A percentile compares a stretch with the other conserved stretches of the same genome.
Evolutionary conservation across 2,113 vertebrate species (phyloP).

Genomic region (Eretmochelys imbricata): DNA sequence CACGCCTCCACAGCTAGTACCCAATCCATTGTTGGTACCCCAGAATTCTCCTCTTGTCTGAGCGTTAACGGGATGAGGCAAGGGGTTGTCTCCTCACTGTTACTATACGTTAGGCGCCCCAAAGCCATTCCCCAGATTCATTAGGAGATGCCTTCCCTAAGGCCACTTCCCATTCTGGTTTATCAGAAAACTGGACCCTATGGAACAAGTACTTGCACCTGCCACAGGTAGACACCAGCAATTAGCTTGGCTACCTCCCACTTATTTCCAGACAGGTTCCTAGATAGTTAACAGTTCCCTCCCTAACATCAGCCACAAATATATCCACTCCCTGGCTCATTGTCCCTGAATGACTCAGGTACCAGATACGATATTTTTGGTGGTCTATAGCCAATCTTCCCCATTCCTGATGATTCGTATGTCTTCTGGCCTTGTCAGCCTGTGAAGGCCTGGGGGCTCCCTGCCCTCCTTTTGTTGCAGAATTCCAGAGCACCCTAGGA

Average conservation of each 20-base stretch:
- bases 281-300: neutral
- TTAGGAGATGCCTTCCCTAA: neutral
- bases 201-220: neutral
- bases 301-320: neutral
- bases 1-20: neutral
- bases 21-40: neutral
- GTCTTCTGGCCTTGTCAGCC: neutral
- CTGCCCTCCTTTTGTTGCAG: neutral
- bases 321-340: neutral
- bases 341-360: neutral
- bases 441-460: neutral
- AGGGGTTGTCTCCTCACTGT: neutral
- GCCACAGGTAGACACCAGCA: neutral
- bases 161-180: neutral
- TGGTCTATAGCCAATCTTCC: neutral
- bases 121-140: neutral
- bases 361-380: neutral
- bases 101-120: neutral
- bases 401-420: neutral
- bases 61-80: neutral
- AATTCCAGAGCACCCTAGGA: neutral
- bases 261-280: neutral
- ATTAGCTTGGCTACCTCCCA: neutral
- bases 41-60: fast-evolving
- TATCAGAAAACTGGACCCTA: neutral